Base-by-base conservation (phyloP, 2,888 invertebrate genomes). In the Dioctria rufipes region DNA sequence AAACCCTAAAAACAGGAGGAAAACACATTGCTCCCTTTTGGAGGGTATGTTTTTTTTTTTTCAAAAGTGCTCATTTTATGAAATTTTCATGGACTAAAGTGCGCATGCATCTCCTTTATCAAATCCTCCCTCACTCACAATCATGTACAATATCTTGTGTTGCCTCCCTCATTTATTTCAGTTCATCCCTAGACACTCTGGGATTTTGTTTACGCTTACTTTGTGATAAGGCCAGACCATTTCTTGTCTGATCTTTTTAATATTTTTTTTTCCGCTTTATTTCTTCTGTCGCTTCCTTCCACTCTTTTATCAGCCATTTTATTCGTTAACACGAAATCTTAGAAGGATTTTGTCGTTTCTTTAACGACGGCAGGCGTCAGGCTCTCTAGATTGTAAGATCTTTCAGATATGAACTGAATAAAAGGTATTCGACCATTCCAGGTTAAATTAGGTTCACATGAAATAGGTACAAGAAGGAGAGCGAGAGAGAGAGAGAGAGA, bases 121-220 rank as follows among this genome's bases (percentile, higher is more conserved):
- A 25, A 25, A 25, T 25, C 25, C 25, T 25, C 25, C 54, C 54
- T n/a, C n/a, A 11, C 54, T 54, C 54, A 25, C 25, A 25, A 25
- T 25, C 25, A 25, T 25, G 25, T 25, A 25, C 25, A 25, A 25
- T 25, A 25, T 25, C 25, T 25, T 25, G 25, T 25, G 25, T 25
- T 25, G 25, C 25, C 25, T 25, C 11, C 6, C 54, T 11, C 54
- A 54, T 54, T 54, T 54, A 54, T 54, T 54, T 11, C 54, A 54
- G 3, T 54, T 54, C 54, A 11, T 4, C 54, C 54, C 54, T 3
- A 54, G 54, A 54, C 54, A n/a, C 25, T 25, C 25, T 25, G 11
- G 8, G 54, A 54, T 54, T 54, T 54, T 54, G 54, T 54, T 54
- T 54, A 54, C 54, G 54, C 3, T 46, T 54, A 54, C 54, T 54